Percentiles rank a stretch among this genome's conserved stretches.
phyloP scores from a whole-genome alignment of 2,113 vertebrate species.

The Motacilla tschutschensis region DNA sequence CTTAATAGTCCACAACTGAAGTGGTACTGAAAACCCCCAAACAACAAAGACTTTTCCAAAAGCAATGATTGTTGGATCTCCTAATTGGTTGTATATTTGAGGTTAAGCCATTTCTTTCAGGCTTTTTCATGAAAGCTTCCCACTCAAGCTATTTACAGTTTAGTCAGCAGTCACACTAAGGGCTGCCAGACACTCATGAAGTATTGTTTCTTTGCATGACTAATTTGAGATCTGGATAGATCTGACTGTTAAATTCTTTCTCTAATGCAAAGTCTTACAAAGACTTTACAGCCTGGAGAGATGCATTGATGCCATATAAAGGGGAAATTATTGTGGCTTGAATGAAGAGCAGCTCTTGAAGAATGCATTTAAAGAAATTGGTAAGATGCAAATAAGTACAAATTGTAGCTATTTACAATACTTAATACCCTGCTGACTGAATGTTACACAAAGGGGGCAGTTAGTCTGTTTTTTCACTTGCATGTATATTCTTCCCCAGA shows the following conservation, averaged over 20 bases:
- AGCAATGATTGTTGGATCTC: neutral
- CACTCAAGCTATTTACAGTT: slow-evolving; percentile 22
- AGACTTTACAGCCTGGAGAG: slow-evolving; percentile 3
- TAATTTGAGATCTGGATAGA: slow-evolving; percentile 7
- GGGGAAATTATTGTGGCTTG: neutral
- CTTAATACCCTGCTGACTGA: neutral
- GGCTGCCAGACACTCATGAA: neutral
- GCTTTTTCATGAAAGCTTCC: slow-evolving; percentile 5
- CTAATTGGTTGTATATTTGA: slow-evolving; percentile 8
- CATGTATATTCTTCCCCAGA: neutral
- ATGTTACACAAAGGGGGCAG: neutral
- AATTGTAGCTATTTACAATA: neutral
- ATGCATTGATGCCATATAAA: neutral
- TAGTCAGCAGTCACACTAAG: neutral
- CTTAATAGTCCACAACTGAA: neutral
- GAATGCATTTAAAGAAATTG: slow-evolving; percentile 1
- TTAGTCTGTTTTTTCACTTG: slow-evolving; percentile 24
- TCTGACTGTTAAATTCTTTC: slow-evolving; percentile 18
- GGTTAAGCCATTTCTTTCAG: slow-evolving; percentile 11
- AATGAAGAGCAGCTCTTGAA: neutral
- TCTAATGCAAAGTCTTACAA: slow-evolving; percentile 9
- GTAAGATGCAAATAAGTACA: neutral
- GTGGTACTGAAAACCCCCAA: neutral
- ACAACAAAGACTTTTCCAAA: neutral
- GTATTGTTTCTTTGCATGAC: slow-evolving; percentile 19